Base-by-base conservation (phyloP, 2,888 invertebrate species). In the Lasius fuliginosus region DNA sequence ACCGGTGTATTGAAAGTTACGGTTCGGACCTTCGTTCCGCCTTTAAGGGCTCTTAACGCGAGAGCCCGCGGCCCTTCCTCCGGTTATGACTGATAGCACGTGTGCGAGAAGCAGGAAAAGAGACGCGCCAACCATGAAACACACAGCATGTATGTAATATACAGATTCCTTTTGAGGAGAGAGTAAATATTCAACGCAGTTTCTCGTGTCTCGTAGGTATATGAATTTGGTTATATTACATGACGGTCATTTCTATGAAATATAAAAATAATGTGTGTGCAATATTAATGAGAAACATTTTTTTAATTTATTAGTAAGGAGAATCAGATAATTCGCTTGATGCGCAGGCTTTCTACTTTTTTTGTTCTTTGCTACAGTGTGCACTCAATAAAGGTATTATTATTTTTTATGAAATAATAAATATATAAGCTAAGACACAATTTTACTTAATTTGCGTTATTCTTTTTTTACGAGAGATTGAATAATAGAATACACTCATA, bases 1-100 rank as follows among this genome's bases (percentile, higher is more conserved):
- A 73, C 27, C 60, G 27, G 8, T 36, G 33, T 53, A 53, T 73
- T 73, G 60, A 36, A 73, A 81, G 79, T 60, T 60, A 71, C 58
- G 30, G 33, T 33, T 9, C 58, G 15, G 58, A 69, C 4, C 60
- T 46, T 60, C 60, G 9, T n/a, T 33, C 15, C 18, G 8, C 2
- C 33, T 8, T 23, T n/a, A n/a, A 53, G 12, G 3, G 58, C 18
- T 46, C 73, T 36, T 81, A 81, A 81, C 60, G 36, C n/a, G 49
- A 49, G 8, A 49, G 46, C 9, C n/a, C 46, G 12, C 15, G 67
- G 23, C 58, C 12, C n/a, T 68, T 30, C 12, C 9, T 15, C 60
- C 46, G 42, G 30, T 60, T 69, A 53, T 15, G 6, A 71, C 60
- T 60, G 71, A 60, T 81, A 46, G 73, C 18, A 60, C 46, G 46